Evolutionary conservation across 2,797 vertebrate genomes (phyloP).

Genomic region (Mormyrops boulengeri): DNA sequence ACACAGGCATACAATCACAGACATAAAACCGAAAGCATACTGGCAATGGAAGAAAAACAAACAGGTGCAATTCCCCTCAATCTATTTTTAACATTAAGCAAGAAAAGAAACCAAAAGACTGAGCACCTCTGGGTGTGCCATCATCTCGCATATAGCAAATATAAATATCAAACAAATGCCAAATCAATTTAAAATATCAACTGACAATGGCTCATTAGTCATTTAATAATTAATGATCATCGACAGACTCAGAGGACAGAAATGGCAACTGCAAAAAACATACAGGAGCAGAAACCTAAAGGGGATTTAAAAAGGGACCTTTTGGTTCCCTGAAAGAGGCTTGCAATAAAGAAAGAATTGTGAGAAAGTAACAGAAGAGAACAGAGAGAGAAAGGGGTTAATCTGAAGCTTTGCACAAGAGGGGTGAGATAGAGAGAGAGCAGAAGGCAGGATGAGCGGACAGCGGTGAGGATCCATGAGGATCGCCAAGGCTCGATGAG

Average conservation of each 20-base stretch:
- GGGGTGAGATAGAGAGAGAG: not conserved
- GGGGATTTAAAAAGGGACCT: not conserved
- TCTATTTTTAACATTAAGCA: not conserved
- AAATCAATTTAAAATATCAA: not conserved
- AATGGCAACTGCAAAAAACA: not conserved
- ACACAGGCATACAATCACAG: not conserved
- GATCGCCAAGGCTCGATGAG: conserved; percentile 19
- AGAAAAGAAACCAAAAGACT: conserved; percentile 1
- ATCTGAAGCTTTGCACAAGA: not conserved
- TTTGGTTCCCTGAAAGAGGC: not conserved
- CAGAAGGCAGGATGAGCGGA: not conserved
- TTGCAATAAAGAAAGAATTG: not conserved
- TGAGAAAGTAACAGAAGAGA: not conserved
- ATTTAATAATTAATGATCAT: conserved; percentile 4
- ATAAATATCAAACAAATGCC: not conserved
- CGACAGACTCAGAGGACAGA: not conserved
- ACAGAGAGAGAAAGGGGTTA: not conserved
- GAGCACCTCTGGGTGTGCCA: not conserved
- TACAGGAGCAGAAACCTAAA: not conserved
- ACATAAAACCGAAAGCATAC: not conserved
- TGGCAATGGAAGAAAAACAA: not conserved
- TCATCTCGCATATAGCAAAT: not conserved
- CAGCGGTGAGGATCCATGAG: not conserved
- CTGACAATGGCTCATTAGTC: not conserved
- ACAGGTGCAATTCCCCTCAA: not conserved